Conservation (phyloP, 2,113 vertebrate species). For the Etheostoma cragini region DNA sequence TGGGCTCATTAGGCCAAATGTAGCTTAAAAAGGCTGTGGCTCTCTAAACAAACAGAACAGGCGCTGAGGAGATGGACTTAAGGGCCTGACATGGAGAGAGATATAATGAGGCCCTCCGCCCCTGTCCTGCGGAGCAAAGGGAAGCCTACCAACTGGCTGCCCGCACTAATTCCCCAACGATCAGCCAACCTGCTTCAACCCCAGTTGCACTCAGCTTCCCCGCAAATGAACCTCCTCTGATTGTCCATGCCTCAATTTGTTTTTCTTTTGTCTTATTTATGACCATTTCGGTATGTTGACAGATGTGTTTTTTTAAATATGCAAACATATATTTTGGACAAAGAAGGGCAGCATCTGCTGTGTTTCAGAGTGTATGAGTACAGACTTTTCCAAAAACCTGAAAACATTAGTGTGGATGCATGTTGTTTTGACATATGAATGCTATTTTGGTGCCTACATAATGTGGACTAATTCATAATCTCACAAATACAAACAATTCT, state of each 20-base stretch:
- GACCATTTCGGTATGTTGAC: neutral
- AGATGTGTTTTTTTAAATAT: neutral
- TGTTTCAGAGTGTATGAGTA: neutral
- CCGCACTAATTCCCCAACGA: slow-evolving; percentile 65
- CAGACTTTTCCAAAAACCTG: neutral
- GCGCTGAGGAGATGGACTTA: slow-evolving; percentile 82
- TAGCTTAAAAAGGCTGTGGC: slow-evolving; percentile 83
- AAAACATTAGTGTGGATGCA: neutral
- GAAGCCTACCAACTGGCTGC: slow-evolving; percentile 68
- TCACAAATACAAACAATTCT: slow-evolving; percentile 32
- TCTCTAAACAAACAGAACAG: slow-evolving; percentile 85
- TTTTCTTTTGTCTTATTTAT: neutral
- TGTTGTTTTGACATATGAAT: slow-evolving; percentile 11
- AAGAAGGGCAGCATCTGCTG: neutral
- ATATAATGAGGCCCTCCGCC: slow-evolving; percentile 83
- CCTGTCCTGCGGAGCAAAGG: slow-evolving; percentile 48
- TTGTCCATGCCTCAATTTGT: neutral
- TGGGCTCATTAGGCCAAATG: slow-evolving; percentile 85
- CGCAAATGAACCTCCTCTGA: slow-evolving; percentile 16
- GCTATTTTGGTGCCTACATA: neutral
- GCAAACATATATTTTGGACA: neutral
- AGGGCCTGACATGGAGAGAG: slow-evolving; percentile 83
- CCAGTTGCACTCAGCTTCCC: slow-evolving; percentile 44
- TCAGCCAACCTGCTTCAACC: slow-evolving; percentile 59
- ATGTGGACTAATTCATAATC: slow-evolving; percentile 5